Base-by-base conservation (phyloP, 2,797 vertebrate species). In the Periophthalmus magnuspinnatus region DNA sequence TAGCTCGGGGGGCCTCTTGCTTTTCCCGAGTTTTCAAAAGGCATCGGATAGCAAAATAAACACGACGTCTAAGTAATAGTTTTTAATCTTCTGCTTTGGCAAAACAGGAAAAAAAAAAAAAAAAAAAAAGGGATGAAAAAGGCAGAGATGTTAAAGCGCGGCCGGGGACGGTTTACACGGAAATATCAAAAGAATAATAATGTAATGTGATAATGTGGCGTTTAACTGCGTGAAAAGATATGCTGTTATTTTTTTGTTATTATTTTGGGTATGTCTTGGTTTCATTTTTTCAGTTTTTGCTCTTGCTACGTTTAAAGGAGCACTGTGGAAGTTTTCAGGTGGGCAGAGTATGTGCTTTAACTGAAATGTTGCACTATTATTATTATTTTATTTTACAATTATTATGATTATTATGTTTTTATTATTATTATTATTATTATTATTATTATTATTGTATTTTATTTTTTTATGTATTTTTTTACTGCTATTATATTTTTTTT, bases 31-130 rank as follows among this genome's bases (percentile, higher is more conserved):
- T 71, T 89, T 86, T 87, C 81, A 75, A 75, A 85, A 81, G 80
- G 88, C 89, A 75, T 90, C 88, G 86, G 85, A 88, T 78, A 63
- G 84, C 90, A 83, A 89, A 90, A 90, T 86, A 90, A 93, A 91
- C 84, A 88, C 81, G 86, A 88, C 78, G 85, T 87, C 83, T 76
- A 80, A 86, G 80, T 78, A 85, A 85, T 74, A 80, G 78, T 84
- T 81, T 79, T 83, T 75, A 52, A 63, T 45, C 21, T 63, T 47
- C 61, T 41, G 21, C 38, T 63, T 24, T 61, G 47, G 21, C n/a
- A 45, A 63, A 63, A 21, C 10, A 21, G 17, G 1, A 24, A 52
- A 19, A n/a, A n/a, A n/a, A n/a, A n/a, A n/a, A n/a, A n/a, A n/a
- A n/a, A n/a, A n/a, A n/a, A n/a, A n/a, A n/a, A 17, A 52, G 6